Percentiles rank a stretch among this genome's conserved stretches.
These are phyloP conservation scores for Oryzaephilus surinamensis DNA, from an alignment of 1,140 invertebrate species.

Conservation along the genomic window DNA sequence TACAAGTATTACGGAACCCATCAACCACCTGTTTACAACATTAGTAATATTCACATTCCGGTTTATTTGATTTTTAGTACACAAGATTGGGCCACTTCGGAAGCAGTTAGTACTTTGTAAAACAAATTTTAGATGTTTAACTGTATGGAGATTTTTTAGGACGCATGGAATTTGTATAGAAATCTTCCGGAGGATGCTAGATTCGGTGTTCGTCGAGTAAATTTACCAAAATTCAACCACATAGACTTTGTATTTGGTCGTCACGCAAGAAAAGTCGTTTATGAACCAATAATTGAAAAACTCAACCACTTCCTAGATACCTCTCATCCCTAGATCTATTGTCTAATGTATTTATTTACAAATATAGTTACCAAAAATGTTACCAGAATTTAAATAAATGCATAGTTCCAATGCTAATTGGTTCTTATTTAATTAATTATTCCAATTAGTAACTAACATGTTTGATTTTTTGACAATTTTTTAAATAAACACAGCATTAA, in stretches of 20 bases:
- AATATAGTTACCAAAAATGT: too few relatives aligned
- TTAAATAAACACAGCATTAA: too few relatives aligned
- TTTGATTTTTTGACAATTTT: too few relatives aligned
- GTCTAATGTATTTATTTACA: too few relatives aligned
- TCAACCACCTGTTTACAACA: conserved; percentile 26
- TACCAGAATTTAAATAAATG: too few relatives aligned
- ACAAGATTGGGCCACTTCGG: conserved; percentile 29
- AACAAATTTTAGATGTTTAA: neutral
- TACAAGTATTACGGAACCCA: conserved; percentile 16
- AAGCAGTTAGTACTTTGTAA: neutral
- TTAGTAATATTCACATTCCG: conserved; percentile 26
- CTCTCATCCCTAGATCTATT: too few relatives aligned
- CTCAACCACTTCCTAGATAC: too few relatives aligned
- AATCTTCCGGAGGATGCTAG: conserved; percentile 19
- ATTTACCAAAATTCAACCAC: conserved; percentile 25
- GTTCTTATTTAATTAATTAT: too few relatives aligned
- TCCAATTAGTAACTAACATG: too few relatives aligned
- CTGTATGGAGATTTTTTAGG: conserved; percentile 27
- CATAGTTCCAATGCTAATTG: too few relatives aligned
- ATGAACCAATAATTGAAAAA: too few relatives aligned
- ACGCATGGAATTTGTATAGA: conserved; percentile 23
- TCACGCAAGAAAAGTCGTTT: conserved; percentile 22
- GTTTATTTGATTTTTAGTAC: conserved; percentile 27
- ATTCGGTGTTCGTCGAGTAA: conserved; percentile 22
- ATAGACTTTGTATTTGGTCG: conserved; percentile 27